Evolutionary conservation across 1,140 invertebrate genomes (phyloP), one percentile per base, ranked within the genome.

Genomic region (Drosophila truncata): DNA sequence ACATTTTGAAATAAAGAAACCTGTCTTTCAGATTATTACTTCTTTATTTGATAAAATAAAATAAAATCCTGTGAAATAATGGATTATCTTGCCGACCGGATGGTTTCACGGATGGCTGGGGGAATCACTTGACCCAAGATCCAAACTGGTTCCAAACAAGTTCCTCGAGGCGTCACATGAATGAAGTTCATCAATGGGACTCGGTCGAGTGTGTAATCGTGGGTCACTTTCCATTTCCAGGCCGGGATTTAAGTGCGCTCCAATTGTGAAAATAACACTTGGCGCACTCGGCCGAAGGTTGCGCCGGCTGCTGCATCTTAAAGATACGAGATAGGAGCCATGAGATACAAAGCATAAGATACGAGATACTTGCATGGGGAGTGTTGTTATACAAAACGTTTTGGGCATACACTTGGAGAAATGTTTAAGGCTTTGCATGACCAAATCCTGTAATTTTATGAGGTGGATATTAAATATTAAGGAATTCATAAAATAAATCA

Each of bases 181-280:
- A 88, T 90, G 78, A 90, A 81, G 52, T 78, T 80, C 77, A 78
- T 87, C 80, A 90, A 88, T 74, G 74, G 69, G 60, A 37, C 57
- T 42, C 41, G 60, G 23, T 47, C 58, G 67, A 82, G 74, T 67
- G 58, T 64, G 74, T 75, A 78, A 90, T 88, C 81, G 85, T 88
- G 85, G 85, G 78, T 90, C 85, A 88, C 85, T 88, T 88, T 88
- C 85, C 85, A 76, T 90, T 88, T 85, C 70, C 70, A 75, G 66
- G 54, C 85, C 80, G 47, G 66, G 46, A 54, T 66, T 88, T 49
- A 77, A 90, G 84, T 78, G 78, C 70, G 85, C 85, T 88, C 81
- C 85, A 88, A 84, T 88, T 81, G 85, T 88, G 85, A 90, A 88
- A 90, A 88, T 87, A 90, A 84, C 84, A 87, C 84, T 87, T 87